Evolutionary conservation across 2,888 invertebrate species (phyloP).

Genomic region (Acanthoscelides obtectus): DNA sequence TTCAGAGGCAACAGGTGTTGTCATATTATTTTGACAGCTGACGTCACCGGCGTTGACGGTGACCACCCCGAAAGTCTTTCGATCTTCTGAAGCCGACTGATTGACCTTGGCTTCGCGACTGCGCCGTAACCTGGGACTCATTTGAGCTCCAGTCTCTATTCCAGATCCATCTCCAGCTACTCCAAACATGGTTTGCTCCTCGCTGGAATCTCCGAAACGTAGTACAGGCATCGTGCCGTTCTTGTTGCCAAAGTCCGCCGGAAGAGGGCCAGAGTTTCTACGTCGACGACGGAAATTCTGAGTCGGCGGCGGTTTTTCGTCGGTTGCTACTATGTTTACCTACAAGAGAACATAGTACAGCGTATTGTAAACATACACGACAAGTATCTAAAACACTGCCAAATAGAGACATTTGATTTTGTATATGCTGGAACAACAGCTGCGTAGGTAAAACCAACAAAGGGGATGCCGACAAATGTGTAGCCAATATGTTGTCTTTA

Average conservation of each 20-base stretch:
- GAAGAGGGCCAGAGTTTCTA: constrained; percentile 49
- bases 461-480: too few relatives aligned
- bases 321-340: constrained; percentile 83
- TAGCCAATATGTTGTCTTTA: too few relatives aligned
- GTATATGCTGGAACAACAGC: too few relatives aligned
- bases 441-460: too few relatives aligned
- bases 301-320: constrained; percentile 81
- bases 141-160: too few relatives aligned
- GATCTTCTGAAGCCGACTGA: too few relatives aligned
- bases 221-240: constrained; percentile 56
- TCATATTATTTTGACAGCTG: constrained; percentile 19
- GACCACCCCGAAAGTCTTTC: constrained; percentile 28
- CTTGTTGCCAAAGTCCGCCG: constrained; percentile 43
- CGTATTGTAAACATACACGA: too few relatives aligned
- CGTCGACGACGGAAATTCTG: constrained; percentile 72
- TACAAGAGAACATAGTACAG: too few relatives aligned
- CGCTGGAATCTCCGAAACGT: constrained; percentile 59
- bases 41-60: constrained; percentile 43
- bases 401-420: too few relatives aligned
- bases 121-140: too few relatives aligned
- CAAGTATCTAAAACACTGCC: too few relatives aligned
- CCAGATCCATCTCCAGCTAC: constrained; percentile 16
- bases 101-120: too few relatives aligned
- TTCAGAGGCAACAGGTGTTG: neutral
- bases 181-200: constrained; percentile 47